Conservation (phyloP, 92 coral and sea anemone species). For the Pocillopora meandrina region DNA sequence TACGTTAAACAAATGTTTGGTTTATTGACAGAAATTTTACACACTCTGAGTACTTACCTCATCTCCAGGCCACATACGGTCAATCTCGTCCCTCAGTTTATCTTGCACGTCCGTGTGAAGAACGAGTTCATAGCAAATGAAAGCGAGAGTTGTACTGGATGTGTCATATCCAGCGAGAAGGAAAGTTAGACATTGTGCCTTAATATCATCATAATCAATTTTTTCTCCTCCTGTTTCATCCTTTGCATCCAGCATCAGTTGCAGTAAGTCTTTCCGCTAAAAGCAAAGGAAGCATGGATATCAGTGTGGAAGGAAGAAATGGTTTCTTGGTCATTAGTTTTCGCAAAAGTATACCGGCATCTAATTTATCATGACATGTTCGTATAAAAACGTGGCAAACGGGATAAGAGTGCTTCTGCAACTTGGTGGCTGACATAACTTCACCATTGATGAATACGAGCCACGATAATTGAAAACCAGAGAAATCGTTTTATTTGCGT, state of each 20-base stretch:
- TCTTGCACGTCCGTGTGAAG: conserved; percentile 41
- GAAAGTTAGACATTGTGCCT: conserved; percentile 39
- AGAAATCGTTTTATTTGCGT: too few species aligned
- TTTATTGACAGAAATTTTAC: not conserved
- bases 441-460: too few species aligned
- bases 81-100: conserved; percentile 51
- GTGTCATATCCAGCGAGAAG: conserved; percentile 59
- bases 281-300: not conserved
- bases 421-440: too few species aligned
- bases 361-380: too few species aligned
- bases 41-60: conserved; percentile 15
- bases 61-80: conserved; percentile 42
- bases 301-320: too few species aligned
- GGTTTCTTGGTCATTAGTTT: too few species aligned
- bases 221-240: conserved; percentile 46
- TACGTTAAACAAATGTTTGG: not conserved
- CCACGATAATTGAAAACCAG: too few species aligned
- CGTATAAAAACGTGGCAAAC: too few species aligned
- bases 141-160: conserved; percentile 37
- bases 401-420: too few species aligned
- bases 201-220: conserved; percentile 41
- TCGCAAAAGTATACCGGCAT: too few species aligned
- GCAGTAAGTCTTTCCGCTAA: conserved; percentile 40
- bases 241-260: conserved; percentile 46
- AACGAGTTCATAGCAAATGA: conserved; percentile 26